phyloP scores from a whole-genome alignment of 35 echinoderm and acorn worm species.

The Ptychodera flava region DNA sequence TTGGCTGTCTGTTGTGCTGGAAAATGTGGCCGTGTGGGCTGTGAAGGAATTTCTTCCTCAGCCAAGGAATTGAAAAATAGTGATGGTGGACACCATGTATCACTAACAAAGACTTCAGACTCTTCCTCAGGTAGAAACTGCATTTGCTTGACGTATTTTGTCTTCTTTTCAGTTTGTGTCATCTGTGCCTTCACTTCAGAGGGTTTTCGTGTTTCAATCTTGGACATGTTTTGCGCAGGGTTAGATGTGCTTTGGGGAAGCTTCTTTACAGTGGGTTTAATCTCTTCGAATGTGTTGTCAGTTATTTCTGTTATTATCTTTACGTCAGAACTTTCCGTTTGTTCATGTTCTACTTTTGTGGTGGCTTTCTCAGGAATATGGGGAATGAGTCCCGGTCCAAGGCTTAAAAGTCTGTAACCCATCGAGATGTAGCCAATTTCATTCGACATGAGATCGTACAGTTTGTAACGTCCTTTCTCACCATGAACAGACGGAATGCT shows the following conservation, averaged over 20 bases:
- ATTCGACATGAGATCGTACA: constrained; percentile 68
- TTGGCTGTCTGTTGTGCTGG: neutral
- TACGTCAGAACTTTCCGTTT: neutral
- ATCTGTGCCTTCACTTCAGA: neutral
- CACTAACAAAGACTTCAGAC: constrained; percentile 35
- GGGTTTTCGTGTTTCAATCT: neutral
- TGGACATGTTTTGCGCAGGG: neutral
- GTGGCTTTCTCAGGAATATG: constrained; percentile 60
- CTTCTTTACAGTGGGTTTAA: neutral
- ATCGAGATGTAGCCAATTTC: constrained; percentile 63
- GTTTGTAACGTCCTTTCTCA: constrained; percentile 32
- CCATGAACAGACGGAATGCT: constrained; percentile 65
- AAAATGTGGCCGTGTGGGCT: neutral
- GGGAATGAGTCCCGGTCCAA: constrained; percentile 52
- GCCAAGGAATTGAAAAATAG: constrained; percentile 59
- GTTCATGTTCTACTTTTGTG: constrained; percentile 4
- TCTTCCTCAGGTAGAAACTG: neutral
- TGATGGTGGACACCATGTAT: constrained; percentile 77
- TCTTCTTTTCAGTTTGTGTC: constrained; percentile 10
- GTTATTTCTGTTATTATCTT: constrained; percentile 11
- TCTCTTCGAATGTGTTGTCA: neutral
- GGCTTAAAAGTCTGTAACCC: constrained; percentile 45
- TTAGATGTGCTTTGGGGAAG: constrained; percentile 33
- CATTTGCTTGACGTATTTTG: neutral
- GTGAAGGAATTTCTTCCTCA: neutral